Evolutionary conservation across 2,888 invertebrate species (phyloP), one percentile per base, ranked within the genome.

Genomic region (Leptopterna dolabrata): DNA sequence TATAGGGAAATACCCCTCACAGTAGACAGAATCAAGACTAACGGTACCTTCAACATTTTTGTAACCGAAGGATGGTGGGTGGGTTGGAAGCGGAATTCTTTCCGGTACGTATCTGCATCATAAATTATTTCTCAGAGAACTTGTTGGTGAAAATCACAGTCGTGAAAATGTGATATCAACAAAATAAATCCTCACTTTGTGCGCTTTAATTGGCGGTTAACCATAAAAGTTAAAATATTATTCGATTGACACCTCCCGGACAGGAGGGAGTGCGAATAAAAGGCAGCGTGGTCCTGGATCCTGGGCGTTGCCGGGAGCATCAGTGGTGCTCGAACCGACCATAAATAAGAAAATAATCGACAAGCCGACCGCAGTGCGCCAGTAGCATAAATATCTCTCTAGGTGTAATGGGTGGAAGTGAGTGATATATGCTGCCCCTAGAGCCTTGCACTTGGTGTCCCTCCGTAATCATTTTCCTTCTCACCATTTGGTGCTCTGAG

Each of bases 341-440:
- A 63, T 85, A 85, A 85, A 85, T 85, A 85, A 85, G 55, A 47
- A 85, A 85, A 85, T 85, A 85, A 85, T 85, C 85, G 85, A 85
- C 85, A 85, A 85, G 85, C 85, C 30, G 76, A 47, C 47, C 45
- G 76, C 85, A 73, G 73, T 85, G 73, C 85, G 73, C 85, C 85
- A 85, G 85, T 85, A 85, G 85, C 85, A 85, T 85, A 85, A 85
- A 85, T 85, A 85, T 85, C 85, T 85, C 27, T 45, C 85, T 71
- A 85, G 85, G 85, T 85, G 85, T 85, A 85, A 85, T 85, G 85
- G 85, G 85, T 71, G 73, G 85, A 45, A 76, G 85, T 85, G 85
- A 85, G 85, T 85, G 85, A 85, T 85, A 85, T 85, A 85, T 85
- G 81, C 81, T 81, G 55, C 55, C 81, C 81, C 81, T 81, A 30